Conservation (phyloP, 2,888 invertebrate genomes). For the Clitarchus hookeri region DNA sequence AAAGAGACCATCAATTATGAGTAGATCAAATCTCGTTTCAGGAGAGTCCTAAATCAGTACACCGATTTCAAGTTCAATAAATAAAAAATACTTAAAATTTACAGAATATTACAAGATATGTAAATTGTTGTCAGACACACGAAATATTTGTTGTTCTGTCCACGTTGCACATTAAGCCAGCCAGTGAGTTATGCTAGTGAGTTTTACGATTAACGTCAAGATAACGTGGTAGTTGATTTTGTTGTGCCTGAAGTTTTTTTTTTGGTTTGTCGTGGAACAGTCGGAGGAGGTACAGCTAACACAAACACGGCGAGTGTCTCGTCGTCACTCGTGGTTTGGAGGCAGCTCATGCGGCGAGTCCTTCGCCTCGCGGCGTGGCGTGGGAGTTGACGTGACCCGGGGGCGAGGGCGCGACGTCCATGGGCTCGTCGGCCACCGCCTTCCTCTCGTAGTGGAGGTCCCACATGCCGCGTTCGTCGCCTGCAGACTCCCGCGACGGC, state of each 20-base stretch:
- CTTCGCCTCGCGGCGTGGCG: conserved; percentile 68
- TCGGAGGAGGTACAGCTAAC: no score
- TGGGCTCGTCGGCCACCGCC: conserved; percentile 51
- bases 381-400: conserved; percentile 52
- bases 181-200: background rate
- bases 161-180: conserved; percentile 7
- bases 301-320: no score
- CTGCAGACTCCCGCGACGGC: conserved; percentile 28
- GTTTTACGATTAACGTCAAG: background rate
- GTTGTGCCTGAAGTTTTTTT: background rate
- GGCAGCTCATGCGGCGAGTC: conserved; percentile 58
- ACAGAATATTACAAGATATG: conserved; percentile 38
- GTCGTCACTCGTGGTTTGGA: no score
- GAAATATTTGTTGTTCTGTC: background rate
- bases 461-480: conserved; percentile 55
- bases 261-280: no score
- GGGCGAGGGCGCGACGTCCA: conserved; percentile 44
- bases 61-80: conserved; percentile 30
- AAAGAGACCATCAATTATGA: conserved; percentile 33
- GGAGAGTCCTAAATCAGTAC: conserved; percentile 23
- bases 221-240: background rate
- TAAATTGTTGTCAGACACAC: conserved; percentile 26
- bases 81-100: conserved; percentile 33
- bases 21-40: conserved; percentile 2
- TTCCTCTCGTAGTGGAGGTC: conserved; percentile 64